phyloP scores from a whole-genome alignment of 2,113 vertebrate genomes.

The Mormoops blainvillei region DNA sequence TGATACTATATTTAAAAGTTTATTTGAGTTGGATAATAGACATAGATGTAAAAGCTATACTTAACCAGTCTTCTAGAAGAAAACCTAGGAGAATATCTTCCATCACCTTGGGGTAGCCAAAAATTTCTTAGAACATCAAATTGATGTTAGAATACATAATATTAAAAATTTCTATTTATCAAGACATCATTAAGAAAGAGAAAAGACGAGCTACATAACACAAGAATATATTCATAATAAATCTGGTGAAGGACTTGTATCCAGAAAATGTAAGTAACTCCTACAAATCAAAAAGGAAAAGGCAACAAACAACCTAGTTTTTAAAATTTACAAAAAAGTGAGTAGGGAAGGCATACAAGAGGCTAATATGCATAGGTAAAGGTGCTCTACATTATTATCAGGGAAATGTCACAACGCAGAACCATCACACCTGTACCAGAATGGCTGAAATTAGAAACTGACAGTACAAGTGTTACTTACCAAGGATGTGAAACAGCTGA shows the following conservation, averaged over 20 bases:
- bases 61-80: background rate
- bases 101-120: background rate
- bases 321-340: background rate
- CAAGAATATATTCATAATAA: background rate
- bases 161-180: background rate
- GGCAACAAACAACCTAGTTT: background rate
- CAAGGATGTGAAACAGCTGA: background rate
- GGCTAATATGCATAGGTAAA: background rate
- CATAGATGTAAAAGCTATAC: background rate
- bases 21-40: background rate
- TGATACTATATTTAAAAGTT: background rate
- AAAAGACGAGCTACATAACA: background rate
- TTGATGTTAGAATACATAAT: background rate
- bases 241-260: background rate
- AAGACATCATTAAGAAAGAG: background rate
- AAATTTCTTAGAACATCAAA: background rate
- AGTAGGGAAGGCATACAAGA: background rate
- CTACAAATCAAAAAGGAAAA: background rate
- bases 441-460: background rate
- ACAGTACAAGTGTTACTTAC: background rate
- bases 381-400: background rate
- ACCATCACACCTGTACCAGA: background rate
- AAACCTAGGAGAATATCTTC: background rate
- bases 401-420: background rate
- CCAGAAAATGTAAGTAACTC: background rate